These are phyloP conservation scores for Elgaria multicarinata DNA, from an alignment of 2,113 vertebrate species.

Conservation along the genomic window DNA sequence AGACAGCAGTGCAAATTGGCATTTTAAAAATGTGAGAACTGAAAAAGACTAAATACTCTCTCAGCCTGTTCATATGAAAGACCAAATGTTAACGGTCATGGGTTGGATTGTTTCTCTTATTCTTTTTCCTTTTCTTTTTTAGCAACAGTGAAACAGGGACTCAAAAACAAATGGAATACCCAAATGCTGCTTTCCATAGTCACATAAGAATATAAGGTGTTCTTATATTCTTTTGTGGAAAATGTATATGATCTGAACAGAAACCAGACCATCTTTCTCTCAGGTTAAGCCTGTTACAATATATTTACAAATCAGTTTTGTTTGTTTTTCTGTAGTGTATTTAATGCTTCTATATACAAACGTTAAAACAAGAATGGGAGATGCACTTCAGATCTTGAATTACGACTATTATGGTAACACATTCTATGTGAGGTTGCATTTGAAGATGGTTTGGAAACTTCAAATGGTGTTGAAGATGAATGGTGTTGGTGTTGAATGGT, in stretches of 20 bases:
- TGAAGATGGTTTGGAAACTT: no score
- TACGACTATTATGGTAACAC: no score
- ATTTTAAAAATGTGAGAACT: constrained; percentile 13
- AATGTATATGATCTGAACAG: background rate
- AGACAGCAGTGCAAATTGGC: constrained; percentile 21
- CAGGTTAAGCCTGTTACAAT: background rate
- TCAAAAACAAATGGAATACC: background rate
- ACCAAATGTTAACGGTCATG: background rate
- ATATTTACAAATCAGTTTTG: background rate
- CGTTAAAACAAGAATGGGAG: no score
- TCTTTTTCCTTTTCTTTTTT: no score
- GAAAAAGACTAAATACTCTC: background rate
- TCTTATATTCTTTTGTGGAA: no score
- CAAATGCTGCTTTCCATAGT: background rate
- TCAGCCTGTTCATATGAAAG: background rate
- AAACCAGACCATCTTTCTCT: background rate
- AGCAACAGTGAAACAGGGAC: background rate
- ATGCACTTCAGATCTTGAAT: no score
- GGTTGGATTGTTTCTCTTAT: background rate
- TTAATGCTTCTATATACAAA: background rate
- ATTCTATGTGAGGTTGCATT: no score
- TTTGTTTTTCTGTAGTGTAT: background rate
- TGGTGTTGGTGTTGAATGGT: no score
- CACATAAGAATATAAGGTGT: background rate
- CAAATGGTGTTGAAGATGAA: no score